These are phyloP conservation scores for Craniophora ligustri DNA, from an alignment of 2,888 invertebrate genomes.

Conservation along the genomic window DNA sequence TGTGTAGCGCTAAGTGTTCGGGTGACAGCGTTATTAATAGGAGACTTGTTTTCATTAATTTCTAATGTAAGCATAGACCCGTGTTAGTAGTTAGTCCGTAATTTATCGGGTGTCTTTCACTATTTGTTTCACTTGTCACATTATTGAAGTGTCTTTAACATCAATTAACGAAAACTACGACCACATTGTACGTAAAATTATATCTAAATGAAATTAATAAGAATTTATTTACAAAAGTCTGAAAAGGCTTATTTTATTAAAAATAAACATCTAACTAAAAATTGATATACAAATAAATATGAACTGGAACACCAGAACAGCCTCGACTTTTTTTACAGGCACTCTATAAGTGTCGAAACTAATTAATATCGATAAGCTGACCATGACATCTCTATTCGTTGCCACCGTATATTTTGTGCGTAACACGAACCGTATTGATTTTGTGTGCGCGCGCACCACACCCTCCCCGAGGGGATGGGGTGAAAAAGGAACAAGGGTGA, in stretches of 20 bases:
- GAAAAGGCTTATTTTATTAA: no score
- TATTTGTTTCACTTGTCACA: no score
- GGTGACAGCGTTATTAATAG: slow-evolving; percentile 60
- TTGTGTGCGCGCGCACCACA: slow-evolving; percentile 84
- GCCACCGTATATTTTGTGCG: slow-evolving; percentile 81
- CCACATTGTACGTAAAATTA: no score
- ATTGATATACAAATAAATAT: slow-evolving; percentile 33
- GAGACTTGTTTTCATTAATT: slow-evolving; percentile 48
- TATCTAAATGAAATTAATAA: no score
- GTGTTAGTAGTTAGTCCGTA: slow-evolving; percentile 14
- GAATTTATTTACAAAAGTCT: no score
- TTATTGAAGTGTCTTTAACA: no score
- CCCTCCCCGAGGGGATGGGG: slow-evolving; percentile 62
- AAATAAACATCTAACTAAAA: slow-evolving; percentile 33
- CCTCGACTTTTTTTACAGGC: slow-evolving; percentile 28
- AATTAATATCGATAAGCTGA: slow-evolving; percentile 72
- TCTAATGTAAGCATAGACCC: slow-evolving; percentile 35
- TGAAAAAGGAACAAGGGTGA: slow-evolving; percentile 79
- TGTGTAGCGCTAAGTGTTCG: slow-evolving; percentile 48
- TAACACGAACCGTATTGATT: slow-evolving; percentile 85
- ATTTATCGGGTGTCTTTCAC: slow-evolving; percentile 13
- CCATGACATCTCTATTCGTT: slow-evolving; percentile 79
- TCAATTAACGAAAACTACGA: no score
- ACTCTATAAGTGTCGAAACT: slow-evolving; percentile 50
- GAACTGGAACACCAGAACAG: slow-evolving; percentile 26